Conservation (phyloP, 2,888 invertebrate genomes). For the Gastracanthus pulcherrimus region DNA sequence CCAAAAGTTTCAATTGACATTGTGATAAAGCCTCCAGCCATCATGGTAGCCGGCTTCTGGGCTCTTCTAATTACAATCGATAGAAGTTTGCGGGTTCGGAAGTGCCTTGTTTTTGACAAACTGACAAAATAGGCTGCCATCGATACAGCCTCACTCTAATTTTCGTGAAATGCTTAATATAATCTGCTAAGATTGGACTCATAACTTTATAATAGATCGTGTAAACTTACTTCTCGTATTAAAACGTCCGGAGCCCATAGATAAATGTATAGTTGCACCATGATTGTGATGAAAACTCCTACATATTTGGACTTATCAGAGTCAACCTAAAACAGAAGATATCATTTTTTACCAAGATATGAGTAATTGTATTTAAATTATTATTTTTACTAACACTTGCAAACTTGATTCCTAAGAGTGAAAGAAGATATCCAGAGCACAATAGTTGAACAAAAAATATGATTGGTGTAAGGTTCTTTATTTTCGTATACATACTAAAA, state of each 20-base stretch:
- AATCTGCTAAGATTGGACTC: too few species aligned
- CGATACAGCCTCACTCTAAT: too few species aligned
- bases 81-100: too few species aligned
- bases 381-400: background rate
- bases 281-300: background rate
- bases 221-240: background rate
- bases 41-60: too few species aligned
- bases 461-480: background rate
- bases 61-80: too few species aligned
- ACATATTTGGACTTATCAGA: background rate
- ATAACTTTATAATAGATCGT: background rate
- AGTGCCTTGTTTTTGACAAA: too few species aligned
- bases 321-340: background rate
- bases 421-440: background rate
- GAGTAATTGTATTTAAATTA: background rate
- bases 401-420: slow-evolving; percentile 3
- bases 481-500: background rate
- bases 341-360: too few species aligned
- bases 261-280: background rate
- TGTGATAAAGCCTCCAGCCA: too few species aligned
- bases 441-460: background rate
- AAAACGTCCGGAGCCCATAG: background rate
- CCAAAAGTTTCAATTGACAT: too few species aligned
- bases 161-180: too few species aligned
- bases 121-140: too few species aligned